Conservation (phyloP, 2,797 vertebrate species). For the Anabacerthia variegaticeps region DNA sequence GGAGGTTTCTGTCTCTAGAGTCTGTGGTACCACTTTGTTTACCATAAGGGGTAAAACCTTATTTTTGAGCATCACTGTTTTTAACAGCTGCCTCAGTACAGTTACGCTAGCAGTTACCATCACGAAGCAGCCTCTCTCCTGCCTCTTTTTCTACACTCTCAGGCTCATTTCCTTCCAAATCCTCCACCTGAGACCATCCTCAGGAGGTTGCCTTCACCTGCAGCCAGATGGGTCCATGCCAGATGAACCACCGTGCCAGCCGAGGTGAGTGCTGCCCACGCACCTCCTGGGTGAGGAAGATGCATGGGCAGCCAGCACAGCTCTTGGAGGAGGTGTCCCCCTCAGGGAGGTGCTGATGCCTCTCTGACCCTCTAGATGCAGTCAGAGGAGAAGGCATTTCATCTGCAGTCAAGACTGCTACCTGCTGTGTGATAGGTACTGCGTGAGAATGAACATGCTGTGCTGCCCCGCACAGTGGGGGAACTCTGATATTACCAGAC, state of each 20-base stretch:
- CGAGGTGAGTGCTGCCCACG: rapidly evolving
- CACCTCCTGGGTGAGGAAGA: not conserved
- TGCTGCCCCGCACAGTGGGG: rapidly evolving
- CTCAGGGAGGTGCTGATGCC: not conserved
- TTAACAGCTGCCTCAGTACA: not conserved
- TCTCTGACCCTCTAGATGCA: not conserved
- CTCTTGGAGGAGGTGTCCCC: not conserved
- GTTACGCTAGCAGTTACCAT: rapidly evolving
- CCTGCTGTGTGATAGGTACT: not conserved
- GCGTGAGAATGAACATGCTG: rapidly evolving
- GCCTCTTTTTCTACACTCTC: not conserved
- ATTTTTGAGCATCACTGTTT: not conserved
- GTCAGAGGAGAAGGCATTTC: not conserved
- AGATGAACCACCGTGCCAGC: not conserved
- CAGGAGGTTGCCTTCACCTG: not conserved
- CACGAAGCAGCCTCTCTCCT: not conserved
- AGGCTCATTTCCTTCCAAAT: not conserved
- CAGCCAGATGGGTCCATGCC: not conserved
- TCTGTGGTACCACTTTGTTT: rapidly evolving
- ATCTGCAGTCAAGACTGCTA: not conserved
- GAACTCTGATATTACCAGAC: rapidly evolving
- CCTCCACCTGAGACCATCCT: constrained; percentile 1
- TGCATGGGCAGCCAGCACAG: rapidly evolving
- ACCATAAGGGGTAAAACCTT: not conserved
- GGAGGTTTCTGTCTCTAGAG: not conserved